Evolutionary conservation across 2,797 vertebrate species (phyloP).

Genomic region (Schizopygopsis malacanthus): DNA sequence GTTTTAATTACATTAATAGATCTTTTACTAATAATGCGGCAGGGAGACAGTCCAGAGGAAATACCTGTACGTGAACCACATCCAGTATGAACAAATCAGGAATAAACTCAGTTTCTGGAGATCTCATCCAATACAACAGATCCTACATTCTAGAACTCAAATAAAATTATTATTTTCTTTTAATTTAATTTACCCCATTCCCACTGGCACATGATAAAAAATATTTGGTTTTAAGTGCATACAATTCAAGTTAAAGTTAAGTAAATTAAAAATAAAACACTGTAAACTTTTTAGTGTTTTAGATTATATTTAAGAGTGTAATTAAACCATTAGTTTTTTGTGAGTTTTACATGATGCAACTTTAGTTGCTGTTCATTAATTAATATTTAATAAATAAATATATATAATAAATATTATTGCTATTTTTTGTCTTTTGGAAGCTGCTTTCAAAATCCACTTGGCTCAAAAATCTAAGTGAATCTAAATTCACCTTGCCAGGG

Average conservation of each 20-base stretch:
- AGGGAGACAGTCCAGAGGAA: conserved; percentile 5
- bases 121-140: background rate
- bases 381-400: no score
- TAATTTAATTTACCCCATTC: background rate
- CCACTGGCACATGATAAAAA: background rate
- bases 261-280: background rate
- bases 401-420: no score
- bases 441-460: no score
- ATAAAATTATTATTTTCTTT: background rate
- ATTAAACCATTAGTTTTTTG: background rate
- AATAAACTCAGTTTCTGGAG: background rate
- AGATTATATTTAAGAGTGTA: no score
- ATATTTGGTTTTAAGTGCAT: background rate
- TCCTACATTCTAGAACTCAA: background rate
- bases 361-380: no score
- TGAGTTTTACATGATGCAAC: background rate
- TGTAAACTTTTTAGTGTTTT: no score
- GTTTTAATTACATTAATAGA: conserved; percentile 12
- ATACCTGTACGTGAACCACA: background rate
- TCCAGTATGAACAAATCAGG: background rate
- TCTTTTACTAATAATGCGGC: background rate
- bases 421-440: no score
- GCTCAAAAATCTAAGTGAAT: no score
- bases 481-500: background rate
- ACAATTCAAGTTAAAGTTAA: background rate